phyloP scores from a whole-genome alignment of 2,797 vertebrate species.

The Netta rufina region DNA sequence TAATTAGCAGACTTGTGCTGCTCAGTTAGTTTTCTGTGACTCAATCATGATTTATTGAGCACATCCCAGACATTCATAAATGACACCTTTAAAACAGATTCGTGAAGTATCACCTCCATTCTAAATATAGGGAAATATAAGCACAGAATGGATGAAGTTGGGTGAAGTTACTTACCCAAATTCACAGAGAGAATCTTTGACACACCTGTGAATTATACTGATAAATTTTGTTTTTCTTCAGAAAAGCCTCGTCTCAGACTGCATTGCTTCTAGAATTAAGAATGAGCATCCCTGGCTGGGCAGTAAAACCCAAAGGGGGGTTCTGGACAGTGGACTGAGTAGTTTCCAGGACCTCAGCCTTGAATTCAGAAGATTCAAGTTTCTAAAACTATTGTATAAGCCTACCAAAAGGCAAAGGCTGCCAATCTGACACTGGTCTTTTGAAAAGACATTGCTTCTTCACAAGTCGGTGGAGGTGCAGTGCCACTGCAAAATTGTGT shows the following conservation, averaged over 20 bases:
- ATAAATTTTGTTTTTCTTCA: neutral
- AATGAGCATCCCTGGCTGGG: neutral
- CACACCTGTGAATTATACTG: neutral
- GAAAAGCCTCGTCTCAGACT: neutral
- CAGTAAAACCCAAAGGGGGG: neutral
- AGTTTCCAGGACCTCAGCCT: neutral
- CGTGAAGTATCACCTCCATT: neutral
- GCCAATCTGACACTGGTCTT: neutral
- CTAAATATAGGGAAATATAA: neutral
- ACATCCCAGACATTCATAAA: neutral
- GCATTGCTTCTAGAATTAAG: neutral
- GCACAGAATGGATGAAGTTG: neutral
- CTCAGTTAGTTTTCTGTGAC: conserved; percentile 13
- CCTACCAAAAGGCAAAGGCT: neutral
- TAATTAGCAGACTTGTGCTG: conserved; percentile 16
- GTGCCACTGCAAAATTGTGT: neutral
- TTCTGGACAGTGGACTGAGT: neutral
- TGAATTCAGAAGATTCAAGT: neutral
- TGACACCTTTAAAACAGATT: neutral
- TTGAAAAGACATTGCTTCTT: neutral
- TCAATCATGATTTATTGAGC: conserved; percentile 11
- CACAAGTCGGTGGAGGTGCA: accelerated
- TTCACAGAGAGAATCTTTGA: neutral
- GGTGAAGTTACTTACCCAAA: neutral
- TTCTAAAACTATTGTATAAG: neutral